These are phyloP conservation scores for Hypomecis punctinalis DNA, from an alignment of 2,888 invertebrate species.

Conservation along the genomic window DNA sequence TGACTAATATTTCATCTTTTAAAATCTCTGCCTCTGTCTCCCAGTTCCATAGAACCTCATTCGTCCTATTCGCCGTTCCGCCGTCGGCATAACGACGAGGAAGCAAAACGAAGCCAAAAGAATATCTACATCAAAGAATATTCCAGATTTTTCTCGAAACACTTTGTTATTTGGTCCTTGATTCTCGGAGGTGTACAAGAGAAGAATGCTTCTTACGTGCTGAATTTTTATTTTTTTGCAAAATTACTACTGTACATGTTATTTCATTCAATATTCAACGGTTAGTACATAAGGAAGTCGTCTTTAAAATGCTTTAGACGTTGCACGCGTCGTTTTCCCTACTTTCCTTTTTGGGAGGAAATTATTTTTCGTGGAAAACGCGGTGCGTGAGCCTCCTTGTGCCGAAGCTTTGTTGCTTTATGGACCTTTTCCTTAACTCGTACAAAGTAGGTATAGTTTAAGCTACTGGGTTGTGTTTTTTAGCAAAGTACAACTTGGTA, in stretches of 20 bases:
- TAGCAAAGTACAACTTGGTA: too few relatives aligned
- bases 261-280: conserved; percentile 31
- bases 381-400: not conserved
- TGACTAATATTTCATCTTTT: not conserved
- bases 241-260: conserved; percentile 32
- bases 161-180: conserved; percentile 39
- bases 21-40: conserved; percentile 12
- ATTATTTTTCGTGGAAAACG: conserved; percentile 17
- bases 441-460: not conserved
- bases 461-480: too few relatives aligned
- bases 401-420: not conserved
- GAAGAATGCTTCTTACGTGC: conserved; percentile 33
- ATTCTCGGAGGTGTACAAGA: conserved; percentile 36
- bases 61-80: conserved; percentile 25
- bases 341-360: conserved; percentile 14
- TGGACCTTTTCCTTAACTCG: conserved; percentile 8
- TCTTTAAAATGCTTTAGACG: conserved; percentile 14
- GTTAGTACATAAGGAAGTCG: conserved; percentile 22
- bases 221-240: conserved; percentile 28
- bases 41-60: conserved; percentile 8
- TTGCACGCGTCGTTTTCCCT: conserved; percentile 13
- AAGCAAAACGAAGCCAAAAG: conserved; percentile 36
- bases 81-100: conserved; percentile 28
- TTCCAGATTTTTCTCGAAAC: conserved; percentile 32
- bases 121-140: conserved; percentile 43